Conservation (phyloP, 2,797 vertebrate species). For the Scarus forsteni region DNA sequence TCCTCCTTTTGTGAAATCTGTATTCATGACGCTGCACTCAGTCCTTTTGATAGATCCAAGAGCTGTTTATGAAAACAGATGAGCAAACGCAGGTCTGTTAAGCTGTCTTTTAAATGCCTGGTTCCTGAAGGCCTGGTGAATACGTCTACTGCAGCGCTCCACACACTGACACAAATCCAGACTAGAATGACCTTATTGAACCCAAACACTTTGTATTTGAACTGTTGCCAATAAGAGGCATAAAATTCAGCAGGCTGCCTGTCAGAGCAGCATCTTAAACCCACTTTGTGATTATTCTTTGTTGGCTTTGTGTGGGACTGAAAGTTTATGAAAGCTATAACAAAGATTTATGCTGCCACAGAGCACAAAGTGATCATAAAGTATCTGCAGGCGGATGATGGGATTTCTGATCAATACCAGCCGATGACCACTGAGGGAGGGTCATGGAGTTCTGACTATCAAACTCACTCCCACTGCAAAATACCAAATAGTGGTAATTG, state of each 20-base stretch:
- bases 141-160: slow-evolving; percentile 27
- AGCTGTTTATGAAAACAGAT: slow-evolving; percentile 24
- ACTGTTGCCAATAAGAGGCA: slow-evolving; percentile 39
- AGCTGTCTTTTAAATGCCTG: slow-evolving; percentile 18
- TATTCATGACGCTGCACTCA: slow-evolving; percentile 30
- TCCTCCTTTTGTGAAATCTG: slow-evolving; percentile 33
- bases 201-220: slow-evolving; percentile 20
- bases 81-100: slow-evolving; percentile 7
- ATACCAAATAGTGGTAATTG: too few species aligned
- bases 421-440: slow-evolving; percentile 16
- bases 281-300: slow-evolving; percentile 39
- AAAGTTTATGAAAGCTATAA: slow-evolving; percentile 46
- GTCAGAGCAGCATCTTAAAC: slow-evolving; percentile 49
- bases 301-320: slow-evolving; percentile 38
- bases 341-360: slow-evolving; percentile 38
- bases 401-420: slow-evolving; percentile 46
- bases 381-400: slow-evolving; percentile 37
- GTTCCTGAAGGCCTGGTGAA: slow-evolving; percentile 17
- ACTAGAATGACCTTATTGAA: slow-evolving; percentile 33
- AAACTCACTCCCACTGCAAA: background rate
- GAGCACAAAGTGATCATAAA: slow-evolving; percentile 46
- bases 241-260: slow-evolving; percentile 29
- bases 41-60: slow-evolving; percentile 34
- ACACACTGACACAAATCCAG: slow-evolving; percentile 30
- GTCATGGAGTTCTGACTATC: slow-evolving; percentile 31